phyloP scores from a whole-genome alignment of 2,113 vertebrate species.

The Etia nguti region DNA sequence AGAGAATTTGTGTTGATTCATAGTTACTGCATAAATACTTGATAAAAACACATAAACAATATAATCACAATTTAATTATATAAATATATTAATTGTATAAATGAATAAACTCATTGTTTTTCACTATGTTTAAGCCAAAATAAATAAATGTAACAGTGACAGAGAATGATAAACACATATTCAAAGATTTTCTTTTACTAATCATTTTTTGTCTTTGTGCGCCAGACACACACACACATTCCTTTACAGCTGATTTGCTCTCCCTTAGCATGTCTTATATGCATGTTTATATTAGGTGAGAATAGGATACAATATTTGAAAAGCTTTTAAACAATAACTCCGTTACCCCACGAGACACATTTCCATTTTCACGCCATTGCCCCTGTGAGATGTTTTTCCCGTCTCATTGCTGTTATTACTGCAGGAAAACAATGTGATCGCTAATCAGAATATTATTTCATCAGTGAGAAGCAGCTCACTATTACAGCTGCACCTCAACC shows the following conservation, averaged over 20 bases:
- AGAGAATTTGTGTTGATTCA: background rate
- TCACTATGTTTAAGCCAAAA: background rate
- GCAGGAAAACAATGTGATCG: slow-evolving; percentile 19
- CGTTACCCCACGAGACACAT: slow-evolving; percentile 30
- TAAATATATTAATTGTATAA: background rate
- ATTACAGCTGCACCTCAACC: slow-evolving; percentile 48
- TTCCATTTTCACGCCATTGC: slow-evolving; percentile 34
- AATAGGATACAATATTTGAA: slow-evolving; percentile 73
- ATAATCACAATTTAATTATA: background rate
- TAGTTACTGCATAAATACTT: background rate
- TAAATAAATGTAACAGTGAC: background rate
- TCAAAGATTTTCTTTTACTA: background rate
- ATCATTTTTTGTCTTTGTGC: background rate
- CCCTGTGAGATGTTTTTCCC: slow-evolving; percentile 50
- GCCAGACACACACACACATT: background rate
- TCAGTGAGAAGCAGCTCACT: background rate
- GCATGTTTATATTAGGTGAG: slow-evolving; percentile 82
- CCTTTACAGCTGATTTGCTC: background rate
- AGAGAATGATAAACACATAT: background rate
- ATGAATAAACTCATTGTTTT: background rate
- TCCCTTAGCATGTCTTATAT: slow-evolving; percentile 71
- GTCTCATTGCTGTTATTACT: slow-evolving; percentile 7
- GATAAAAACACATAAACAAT: background rate
- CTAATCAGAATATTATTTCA: slow-evolving; percentile 48
- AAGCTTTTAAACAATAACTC: slow-evolving; percentile 39